Base-by-base conservation (phyloP, 2,797 vertebrate species). In the Allobates femoralis region DNA sequence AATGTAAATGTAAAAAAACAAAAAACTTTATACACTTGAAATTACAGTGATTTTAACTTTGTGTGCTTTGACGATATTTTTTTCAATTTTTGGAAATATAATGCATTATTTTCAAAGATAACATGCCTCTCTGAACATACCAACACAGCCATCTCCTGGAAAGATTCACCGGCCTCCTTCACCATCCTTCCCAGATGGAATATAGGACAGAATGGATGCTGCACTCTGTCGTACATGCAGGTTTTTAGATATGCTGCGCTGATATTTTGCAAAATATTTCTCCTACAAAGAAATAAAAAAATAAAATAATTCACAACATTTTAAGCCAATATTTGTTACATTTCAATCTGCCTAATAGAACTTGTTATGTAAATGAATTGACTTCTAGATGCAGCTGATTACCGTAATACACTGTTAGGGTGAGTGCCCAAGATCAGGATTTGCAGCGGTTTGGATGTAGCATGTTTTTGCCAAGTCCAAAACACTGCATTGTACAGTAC, bases 191-290 rank as follows among this genome's bases (percentile, higher is more conserved):
- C 96, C 37, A 98, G 93, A 10, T 93, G 95, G 90, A 99, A 98
- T 89, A 99, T 96, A 64, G 97, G 97, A 88, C 97, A 98, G 93
- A 96, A 91, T 0, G 96, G 96, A 83, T 97, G 93, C 3, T 94
- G 96, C 8, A 32, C 3, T 0, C 73, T 88, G 0, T 95, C 90
- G 78, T 96, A 97, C 73, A 92, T 90, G 85, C 97, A 98, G 0
- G 86, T 93, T 89, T 94, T 95, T 88, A 98, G 94, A 90, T 98
- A 96, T 1, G 92, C 87, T 1, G 93, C 92, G 89, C 86, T 97
- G 89, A 96, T 89, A 55, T 91, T 92, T 46, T 95, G 91, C 34
- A 95, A 91, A 77, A 98, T 96, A 88, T 98, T 98, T 92, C 95
- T 94, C 90, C 97, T 98, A 34, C 1, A 87, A 71, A 5, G n/a